Conservation (phyloP, 1,140 invertebrate genomes). For the Calliopsis andreniformis region DNA sequence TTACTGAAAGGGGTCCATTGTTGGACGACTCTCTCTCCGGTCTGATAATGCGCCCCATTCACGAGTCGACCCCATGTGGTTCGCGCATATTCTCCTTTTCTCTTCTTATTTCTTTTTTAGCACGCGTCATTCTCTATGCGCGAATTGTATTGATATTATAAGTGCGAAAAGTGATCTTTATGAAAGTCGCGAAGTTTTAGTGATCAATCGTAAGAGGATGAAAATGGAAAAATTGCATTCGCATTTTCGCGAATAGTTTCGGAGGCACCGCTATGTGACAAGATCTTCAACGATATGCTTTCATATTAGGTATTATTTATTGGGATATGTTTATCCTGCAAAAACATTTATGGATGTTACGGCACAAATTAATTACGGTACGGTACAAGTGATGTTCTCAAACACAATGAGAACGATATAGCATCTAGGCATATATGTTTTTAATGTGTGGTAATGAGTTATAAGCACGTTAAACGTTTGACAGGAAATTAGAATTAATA, state of each 20-base stretch:
- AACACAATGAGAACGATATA: slow-evolving; percentile 29
- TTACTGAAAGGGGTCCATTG: slow-evolving; percentile 47
- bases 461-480: slow-evolving; percentile 45
- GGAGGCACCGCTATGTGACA: too few species aligned
- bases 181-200: neutral
- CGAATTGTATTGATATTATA: neutral
- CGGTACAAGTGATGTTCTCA: slow-evolving; percentile 42
- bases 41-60: slow-evolving; percentile 36
- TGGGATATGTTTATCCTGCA: slow-evolving; percentile 16
- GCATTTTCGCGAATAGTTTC: too few species aligned
- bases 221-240: too few species aligned
- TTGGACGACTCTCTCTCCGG: neutral
- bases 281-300: neutral
- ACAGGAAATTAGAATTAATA: slow-evolving; percentile 50
- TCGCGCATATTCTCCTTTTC: neutral
- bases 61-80: slow-evolving; percentile 3
- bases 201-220: too few species aligned
- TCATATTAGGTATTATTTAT: slow-evolving; percentile 43
- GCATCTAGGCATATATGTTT: slow-evolving; percentile 41
- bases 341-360: slow-evolving; percentile 46
- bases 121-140: neutral
- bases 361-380: slow-evolving; percentile 50
- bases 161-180: neutral
- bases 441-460: slow-evolving; percentile 41
- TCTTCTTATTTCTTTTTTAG: neutral